Evolutionary conservation across 2,888 invertebrate species (phyloP), one percentile per base, ranked within the genome.

Genomic region (Gibbula magus): DNA sequence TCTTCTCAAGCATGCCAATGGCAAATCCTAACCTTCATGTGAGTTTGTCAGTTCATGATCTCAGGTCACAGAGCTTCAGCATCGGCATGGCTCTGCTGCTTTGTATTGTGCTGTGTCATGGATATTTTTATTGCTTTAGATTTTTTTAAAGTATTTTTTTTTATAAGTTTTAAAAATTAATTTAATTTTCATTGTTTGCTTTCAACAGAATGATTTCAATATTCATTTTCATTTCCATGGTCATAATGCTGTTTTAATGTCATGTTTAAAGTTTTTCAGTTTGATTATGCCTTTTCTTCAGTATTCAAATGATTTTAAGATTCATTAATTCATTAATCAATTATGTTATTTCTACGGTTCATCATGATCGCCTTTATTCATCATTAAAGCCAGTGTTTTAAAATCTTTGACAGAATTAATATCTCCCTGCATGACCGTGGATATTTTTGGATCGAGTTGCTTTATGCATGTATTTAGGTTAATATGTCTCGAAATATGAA

Each of bases 1-100:
- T 89, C 67, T 89, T 90, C 84, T 81, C 83, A 35, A 86, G 87
- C 82, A 87, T 86, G 83, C 78, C 85, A 22, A 39, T 74, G 13
- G 77, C 35, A 16, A 78, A 81, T 56, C 52, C 80, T 13, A 77
- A 51, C 54, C 78, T 85, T 54, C 84, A 85, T 79, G 85, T 85
- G 22, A 79, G 81, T 77, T 29, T 22, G 18, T 10, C 45, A 25
- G 20, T 56, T 56, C 25, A 25, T 56, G 18, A 8, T 25, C 56
- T 8, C n/a, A 7, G 20, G 0, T 4, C 22, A 66, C 66, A 10
- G 66, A 22, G 25, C n/a, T 66, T 16, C 29, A 20, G 20, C 20
- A 20, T 22, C 13, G 25, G 25, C 16, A 20, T 29, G 29, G 4
- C 5, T 13, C 22, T n/a, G 35, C n/a, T 8, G 22, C n/a, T 29